Percentiles rank a stretch among this genome's conserved stretches.
Conservation (phyloP, 2,797 vertebrate genomes). For the Naso thynnoides region DNA sequence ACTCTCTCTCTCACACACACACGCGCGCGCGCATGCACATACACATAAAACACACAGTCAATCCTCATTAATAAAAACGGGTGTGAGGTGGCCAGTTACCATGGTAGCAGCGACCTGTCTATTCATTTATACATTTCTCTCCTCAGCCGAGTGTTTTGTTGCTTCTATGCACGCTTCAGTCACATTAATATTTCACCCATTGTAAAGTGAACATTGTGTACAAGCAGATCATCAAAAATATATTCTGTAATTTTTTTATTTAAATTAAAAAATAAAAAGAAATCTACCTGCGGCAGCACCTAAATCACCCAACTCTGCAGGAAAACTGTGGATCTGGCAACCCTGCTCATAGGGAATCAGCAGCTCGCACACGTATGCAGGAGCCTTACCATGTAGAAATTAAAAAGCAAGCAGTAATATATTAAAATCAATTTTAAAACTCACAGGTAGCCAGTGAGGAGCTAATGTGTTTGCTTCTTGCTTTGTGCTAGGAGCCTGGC, state of each 20-base stretch:
- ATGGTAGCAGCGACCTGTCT: constrained; percentile 69
- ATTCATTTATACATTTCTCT: constrained; percentile 51
- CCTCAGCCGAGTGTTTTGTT: constrained; percentile 17
- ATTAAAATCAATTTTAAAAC: too few relatives aligned
- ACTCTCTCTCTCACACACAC: neutral
- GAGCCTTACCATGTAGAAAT: too few relatives aligned
- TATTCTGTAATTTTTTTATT: neutral
- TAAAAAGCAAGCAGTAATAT: too few relatives aligned
- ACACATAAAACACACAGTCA: constrained; percentile 45
- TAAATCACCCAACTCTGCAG: too few relatives aligned
- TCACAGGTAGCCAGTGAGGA: too few relatives aligned
- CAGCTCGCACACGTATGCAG: too few relatives aligned
- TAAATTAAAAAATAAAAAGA: too few relatives aligned
- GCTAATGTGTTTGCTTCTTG: too few relatives aligned
- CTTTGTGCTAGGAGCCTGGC: too few relatives aligned
- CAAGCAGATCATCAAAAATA: neutral
- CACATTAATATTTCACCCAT: constrained; percentile 6
- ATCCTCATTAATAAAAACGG: constrained; percentile 74
- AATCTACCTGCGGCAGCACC: too few relatives aligned
- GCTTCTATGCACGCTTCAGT: neutral
- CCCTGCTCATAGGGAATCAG: too few relatives aligned
- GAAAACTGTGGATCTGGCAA: too few relatives aligned
- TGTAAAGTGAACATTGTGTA: neutral
- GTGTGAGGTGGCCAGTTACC: constrained; percentile 68
- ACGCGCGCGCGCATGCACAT: constrained; percentile 10